Evolutionary conservation across 2,797 vertebrate species (phyloP).

Genomic region (Periparus ater): DNA sequence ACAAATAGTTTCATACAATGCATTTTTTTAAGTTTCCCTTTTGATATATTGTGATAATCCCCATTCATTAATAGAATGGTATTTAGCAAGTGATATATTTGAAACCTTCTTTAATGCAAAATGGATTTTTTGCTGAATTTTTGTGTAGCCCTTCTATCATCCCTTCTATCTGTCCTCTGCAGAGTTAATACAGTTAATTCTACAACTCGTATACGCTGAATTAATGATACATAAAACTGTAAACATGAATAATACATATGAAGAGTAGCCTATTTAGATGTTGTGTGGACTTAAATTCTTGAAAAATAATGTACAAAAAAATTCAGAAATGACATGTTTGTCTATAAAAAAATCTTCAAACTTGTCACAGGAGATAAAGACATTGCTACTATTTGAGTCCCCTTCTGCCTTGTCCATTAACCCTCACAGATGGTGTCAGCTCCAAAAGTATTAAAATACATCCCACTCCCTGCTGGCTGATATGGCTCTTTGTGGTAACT

Average conservation of each 20-base stretch:
- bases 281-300: not conserved
- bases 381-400: not conserved
- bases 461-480: not conserved
- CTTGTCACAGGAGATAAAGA: not conserved
- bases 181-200: not conserved
- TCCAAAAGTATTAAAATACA: not conserved
- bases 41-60: not conserved
- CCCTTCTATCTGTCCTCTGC: not conserved
- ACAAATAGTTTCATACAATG: not conserved
- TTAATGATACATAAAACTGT: not conserved
- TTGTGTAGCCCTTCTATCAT: not conserved
- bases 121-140: not conserved
- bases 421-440: not conserved
- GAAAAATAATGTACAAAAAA: not conserved
- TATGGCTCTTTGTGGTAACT: not conserved
- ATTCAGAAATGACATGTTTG: not conserved
- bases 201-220: not conserved
- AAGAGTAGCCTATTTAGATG: not conserved
- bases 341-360: not conserved
- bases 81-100: not conserved
- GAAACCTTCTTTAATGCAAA: not conserved
- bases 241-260: not conserved
- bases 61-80: not conserved
- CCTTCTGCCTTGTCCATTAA: not conserved
- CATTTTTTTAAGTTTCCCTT: not conserved